Base-by-base conservation (phyloP, 2,888 invertebrate genomes). In the Leistus spinibarbis region DNA sequence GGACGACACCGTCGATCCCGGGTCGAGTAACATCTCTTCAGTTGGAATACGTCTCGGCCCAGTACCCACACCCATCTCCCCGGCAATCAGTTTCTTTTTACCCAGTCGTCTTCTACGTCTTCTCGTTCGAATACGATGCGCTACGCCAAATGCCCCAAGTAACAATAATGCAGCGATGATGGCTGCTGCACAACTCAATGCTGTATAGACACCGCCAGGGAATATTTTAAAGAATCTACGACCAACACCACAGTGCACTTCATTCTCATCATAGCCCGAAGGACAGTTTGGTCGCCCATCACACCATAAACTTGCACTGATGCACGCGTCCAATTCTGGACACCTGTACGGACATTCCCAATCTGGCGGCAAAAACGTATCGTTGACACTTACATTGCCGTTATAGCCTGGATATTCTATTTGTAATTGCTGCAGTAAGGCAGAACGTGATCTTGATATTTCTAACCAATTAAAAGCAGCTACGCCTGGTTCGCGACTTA, bases 391-490 rank as follows among this genome's bases (percentile, higher is more conserved):
- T 1, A 86, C 82, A 79, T 87, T 87, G 79, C 88, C 79, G 83
- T 80, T 71, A 83, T 85, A 13, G 74, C 82, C 84, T 79, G 84
- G 84, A 77, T 84, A 82, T 81, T 88, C 88, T 79, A 87, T 86
- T 76, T 88, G 87, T 54, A 88, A 82, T 84, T 90, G 90, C 82
- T 89, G 89, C 79, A 90, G 86, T 27, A 90, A 85, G 20, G 91
- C 89, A 53, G 90, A 89, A 78, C 90, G 88, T 65, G 90, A 90
- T 79, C 91, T 88, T 75, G 86, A 90, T 78, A 92, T 91, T 82
- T 92, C 92, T 82, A 94, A 87, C 94, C 94, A 95, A 76, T 92
- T 90, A 81, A 94, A 90, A n/a, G 91, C 90, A 66, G 93, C 93
- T 69, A 89, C 87, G 27, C 94, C 95, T n/a, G 91, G 86, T 84